Evolutionary conservation across 2,113 vertebrate species (phyloP).

Genomic region (Proterorhinus semilunaris): DNA sequence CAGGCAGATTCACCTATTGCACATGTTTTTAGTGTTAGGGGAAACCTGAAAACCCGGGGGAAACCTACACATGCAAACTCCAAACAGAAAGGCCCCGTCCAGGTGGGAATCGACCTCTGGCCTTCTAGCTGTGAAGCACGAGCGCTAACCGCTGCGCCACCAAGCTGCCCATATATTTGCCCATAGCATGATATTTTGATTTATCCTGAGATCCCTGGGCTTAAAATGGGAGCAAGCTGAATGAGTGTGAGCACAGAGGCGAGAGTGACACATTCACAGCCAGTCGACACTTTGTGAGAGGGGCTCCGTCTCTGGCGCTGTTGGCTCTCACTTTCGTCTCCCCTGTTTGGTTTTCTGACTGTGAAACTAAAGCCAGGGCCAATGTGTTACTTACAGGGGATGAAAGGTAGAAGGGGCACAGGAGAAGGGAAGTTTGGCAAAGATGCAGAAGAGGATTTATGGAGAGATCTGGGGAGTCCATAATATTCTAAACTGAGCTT

Average conservation of each 20-base stretch:
- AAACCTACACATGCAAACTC: too few relatives aligned
- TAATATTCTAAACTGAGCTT: too few relatives aligned
- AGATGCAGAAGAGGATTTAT: constrained; percentile 45
- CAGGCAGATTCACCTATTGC: too few relatives aligned
- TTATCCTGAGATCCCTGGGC: not conserved
- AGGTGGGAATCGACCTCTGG: too few relatives aligned
- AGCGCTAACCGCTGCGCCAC: too few relatives aligned
- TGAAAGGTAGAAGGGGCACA: constrained; percentile 50
- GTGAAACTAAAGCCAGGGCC: constrained; percentile 61
- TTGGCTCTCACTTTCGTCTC: not conserved
- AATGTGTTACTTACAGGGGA: constrained; percentile 44
- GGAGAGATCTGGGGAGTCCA: constrained; percentile 10
- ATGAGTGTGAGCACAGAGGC: constrained; percentile 29
- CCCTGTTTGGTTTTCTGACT: constrained; percentile 65
- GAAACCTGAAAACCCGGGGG: too few relatives aligned
- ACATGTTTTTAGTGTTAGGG: too few relatives aligned
- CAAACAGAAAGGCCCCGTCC: too few relatives aligned
- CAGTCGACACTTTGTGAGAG: constrained; percentile 61
- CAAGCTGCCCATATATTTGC: too few relatives aligned
- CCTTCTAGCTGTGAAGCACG: too few relatives aligned
- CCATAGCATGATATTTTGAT: too few relatives aligned
- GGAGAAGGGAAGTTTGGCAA: constrained; percentile 32
- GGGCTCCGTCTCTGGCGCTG: constrained; percentile 23
- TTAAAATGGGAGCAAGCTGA: constrained; percentile 17
- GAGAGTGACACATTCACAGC: constrained; percentile 68